Evolutionary conservation across 1,140 invertebrate species (phyloP).

Genomic region (Drosophila takahashii): DNA sequence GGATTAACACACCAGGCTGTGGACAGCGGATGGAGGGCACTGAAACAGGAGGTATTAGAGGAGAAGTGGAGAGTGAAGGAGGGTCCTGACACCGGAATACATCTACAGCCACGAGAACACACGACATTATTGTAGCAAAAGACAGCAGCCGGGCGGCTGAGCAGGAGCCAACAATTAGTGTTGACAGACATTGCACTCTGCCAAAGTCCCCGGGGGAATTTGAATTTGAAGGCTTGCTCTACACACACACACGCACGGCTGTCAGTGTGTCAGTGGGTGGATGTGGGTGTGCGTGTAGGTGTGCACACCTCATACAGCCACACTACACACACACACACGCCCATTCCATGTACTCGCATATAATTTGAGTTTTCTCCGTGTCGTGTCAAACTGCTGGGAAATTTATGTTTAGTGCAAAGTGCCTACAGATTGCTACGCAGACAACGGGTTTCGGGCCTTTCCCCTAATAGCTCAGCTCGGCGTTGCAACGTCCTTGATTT

Average conservation of each 20-base stretch:
- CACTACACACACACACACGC: slow-evolving; percentile 34
- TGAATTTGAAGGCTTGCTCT: slow-evolving; percentile 71
- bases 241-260: slow-evolving; percentile 36
- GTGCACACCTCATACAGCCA: slow-evolving; percentile 2
- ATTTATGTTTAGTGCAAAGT: slow-evolving; percentile 43
- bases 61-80: slow-evolving; percentile 1
- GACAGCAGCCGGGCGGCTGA: slow-evolving; percentile 45
- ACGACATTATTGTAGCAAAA: slow-evolving; percentile 74
- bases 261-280: slow-evolving; percentile 1
- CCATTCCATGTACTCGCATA: slow-evolving; percentile 53
- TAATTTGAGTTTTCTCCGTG: slow-evolving; percentile 54
- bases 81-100: slow-evolving; percentile 20
- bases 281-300: slow-evolving; percentile 3
- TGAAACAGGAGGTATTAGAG: neutral
- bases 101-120: slow-evolving; percentile 40
- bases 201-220: slow-evolving; percentile 74
- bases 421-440: slow-evolving; percentile 19
- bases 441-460: neutral
- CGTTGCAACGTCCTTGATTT: too few relatives aligned
- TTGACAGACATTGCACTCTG: slow-evolving; percentile 81
- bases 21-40: neutral
- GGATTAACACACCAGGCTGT: slow-evolving; percentile 41
- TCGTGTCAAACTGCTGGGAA: slow-evolving; percentile 46
- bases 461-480: slow-evolving; percentile 12
- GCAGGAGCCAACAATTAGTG: slow-evolving; percentile 81